Base-by-base conservation (phyloP, 2,797 vertebrate species). In the Rallus crepitans region DNA sequence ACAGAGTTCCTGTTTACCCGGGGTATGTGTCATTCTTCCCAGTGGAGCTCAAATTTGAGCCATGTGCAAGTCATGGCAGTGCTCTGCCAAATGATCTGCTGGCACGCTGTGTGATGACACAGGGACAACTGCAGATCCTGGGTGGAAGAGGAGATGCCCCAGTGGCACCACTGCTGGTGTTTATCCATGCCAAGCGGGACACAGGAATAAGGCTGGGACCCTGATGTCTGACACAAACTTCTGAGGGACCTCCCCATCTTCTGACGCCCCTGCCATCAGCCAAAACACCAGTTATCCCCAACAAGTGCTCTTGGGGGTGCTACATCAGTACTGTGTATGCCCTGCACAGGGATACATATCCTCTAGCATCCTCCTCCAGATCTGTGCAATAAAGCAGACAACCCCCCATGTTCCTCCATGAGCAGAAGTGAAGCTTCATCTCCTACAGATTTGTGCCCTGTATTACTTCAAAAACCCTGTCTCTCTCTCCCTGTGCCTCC, bases 371-470 rank as follows among this genome's bases (percentile, higher is more conserved):
- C 47, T 85, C 35, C 25, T 81, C 37, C 56, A 76, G 23, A 39
- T 52, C 55, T 59, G 31, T 39, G 55, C n/a, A 11, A 23, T 25
- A 30, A 68, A 63, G 57, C 61, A 69, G n/a, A 59, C 57, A 61
- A 63, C 4, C 14, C 24, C 52, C 50, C 4, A 0, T 11, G 50
- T 23, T 65, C 65, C 57, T 69, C 42, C 69, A 27, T 1, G 2
- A 82, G 80, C 79, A 94, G 79, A 95, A 91, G 80, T 59, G 33
- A 87, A 90, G 89, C 31, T 31, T 86, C 23, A 5, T 89, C 90
- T 94, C 70, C 82, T 93, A 61, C 33, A 50, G 37, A 81, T 91
- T 16, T 65, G 31, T 47, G 27, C 65, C 61, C 64, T 52, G 21
- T 40, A 24, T 65, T 25, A 60, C 21, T 24, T 45, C 17, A 50